Percentiles rank a stretch among this genome's conserved stretches.
phyloP scores from a whole-genome alignment of 2,797 vertebrate species.

The Dryobates pubescens region DNA sequence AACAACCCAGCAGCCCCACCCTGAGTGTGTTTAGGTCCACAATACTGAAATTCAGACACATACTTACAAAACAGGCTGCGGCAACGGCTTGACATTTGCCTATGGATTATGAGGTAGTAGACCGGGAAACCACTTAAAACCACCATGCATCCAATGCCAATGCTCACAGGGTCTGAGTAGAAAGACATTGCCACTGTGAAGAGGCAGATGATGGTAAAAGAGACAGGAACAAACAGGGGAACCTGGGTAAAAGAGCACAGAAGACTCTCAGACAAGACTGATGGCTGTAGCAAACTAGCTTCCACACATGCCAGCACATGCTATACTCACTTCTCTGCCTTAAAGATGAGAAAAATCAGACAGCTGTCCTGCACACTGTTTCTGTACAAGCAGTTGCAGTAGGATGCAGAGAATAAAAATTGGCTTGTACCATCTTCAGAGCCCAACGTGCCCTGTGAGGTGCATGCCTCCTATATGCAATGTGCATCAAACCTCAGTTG shows the following conservation, averaged over 20 bases:
- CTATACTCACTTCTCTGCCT: not conserved
- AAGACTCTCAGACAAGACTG: not conserved
- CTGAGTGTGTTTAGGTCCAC: accelerated
- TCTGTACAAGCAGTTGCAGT: not conserved
- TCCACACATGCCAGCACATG: accelerated
- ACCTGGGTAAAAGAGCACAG: slow-evolving; percentile 55
- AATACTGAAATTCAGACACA: not conserved
- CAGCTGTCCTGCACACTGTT: not conserved
- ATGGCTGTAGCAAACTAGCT: not conserved
- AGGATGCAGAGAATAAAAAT: not conserved
- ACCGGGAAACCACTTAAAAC: slow-evolving; percentile 77
- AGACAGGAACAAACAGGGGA: slow-evolving; percentile 71
- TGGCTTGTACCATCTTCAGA: not conserved
- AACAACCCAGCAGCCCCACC: not conserved
- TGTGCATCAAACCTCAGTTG: not conserved
- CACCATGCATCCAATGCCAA: slow-evolving; percentile 70
- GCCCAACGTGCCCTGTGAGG: not conserved
- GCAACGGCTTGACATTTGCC: slow-evolving; percentile 53
- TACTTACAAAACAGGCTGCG: slow-evolving; percentile 64
- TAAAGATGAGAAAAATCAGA: not conserved
- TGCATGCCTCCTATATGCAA: not conserved
- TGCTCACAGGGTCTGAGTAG: slow-evolving; percentile 76
- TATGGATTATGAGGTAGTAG: slow-evolving; percentile 66
- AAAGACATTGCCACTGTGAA: slow-evolving; percentile 77
- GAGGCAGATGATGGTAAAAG: slow-evolving; percentile 74